Conservation (phyloP, 2,113 vertebrate species). For the Gobius niger region DNA sequence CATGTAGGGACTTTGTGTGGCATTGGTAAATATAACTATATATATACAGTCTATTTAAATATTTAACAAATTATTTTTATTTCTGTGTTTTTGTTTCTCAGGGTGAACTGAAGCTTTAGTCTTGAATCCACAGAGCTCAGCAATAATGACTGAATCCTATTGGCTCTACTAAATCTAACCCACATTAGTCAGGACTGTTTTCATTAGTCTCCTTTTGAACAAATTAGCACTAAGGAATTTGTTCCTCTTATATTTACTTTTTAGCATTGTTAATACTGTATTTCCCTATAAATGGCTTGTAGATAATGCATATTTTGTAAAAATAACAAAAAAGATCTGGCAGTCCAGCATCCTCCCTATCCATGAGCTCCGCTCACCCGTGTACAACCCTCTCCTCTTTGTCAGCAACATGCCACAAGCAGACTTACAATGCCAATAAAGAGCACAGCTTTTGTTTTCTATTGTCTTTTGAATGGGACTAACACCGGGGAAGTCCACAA, state of each 20-base stretch:
- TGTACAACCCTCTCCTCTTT: not conserved
- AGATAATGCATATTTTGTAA: conserved; percentile 74
- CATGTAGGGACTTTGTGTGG: not conserved
- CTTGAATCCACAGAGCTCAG: conserved; percentile 59
- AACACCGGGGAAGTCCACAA: conserved; percentile 2
- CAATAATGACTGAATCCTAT: conserved; percentile 69
- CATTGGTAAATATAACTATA: conserved; percentile 16
- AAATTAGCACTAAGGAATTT: conserved; percentile 70
- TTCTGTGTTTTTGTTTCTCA: conserved; percentile 67
- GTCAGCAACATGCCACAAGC: not conserved
- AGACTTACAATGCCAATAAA: conserved; percentile 10
- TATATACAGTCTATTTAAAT: conserved; percentile 35
- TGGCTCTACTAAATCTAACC: conserved; percentile 33
- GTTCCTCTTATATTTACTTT: conserved; percentile 20
- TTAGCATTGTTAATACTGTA: conserved; percentile 32
- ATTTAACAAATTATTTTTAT: conserved; percentile 39
- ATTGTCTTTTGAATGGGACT: conserved; percentile 4
- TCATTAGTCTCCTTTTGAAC: conserved; percentile 40
- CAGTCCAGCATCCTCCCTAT: conserved; percentile 37
- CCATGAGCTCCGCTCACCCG: not conserved
- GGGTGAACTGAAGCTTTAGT: conserved; percentile 72
- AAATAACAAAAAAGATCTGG: conserved; percentile 41
- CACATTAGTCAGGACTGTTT: conserved; percentile 32
- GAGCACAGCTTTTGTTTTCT: conserved; percentile 7
- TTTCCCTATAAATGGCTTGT: conserved; percentile 71